Evolutionary conservation across 2,888 invertebrate genomes (phyloP).

Genomic region (Gymnoscelis rufifasciata): DNA sequence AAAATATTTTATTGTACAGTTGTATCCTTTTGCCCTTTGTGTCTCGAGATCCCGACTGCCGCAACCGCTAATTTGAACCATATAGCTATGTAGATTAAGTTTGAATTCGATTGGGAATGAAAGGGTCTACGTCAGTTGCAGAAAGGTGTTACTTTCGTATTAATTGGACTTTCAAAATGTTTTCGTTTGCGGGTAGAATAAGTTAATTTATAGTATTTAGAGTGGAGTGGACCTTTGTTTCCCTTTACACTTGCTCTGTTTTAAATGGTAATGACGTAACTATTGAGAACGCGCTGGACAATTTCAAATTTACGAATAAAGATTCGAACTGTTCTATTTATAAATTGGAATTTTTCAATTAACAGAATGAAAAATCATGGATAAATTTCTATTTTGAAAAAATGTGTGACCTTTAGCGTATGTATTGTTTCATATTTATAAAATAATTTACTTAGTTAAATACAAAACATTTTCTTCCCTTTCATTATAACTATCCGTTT

Average conservation of each 20-base stretch:
- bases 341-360: too few species aligned
- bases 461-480: too few species aligned
- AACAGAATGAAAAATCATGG: too few species aligned
- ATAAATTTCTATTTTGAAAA: too few species aligned
- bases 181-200: conserved; percentile 54
- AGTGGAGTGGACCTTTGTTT: conserved; percentile 16
- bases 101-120: conserved; percentile 27
- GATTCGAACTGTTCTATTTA: too few species aligned
- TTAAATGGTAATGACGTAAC: background rate
- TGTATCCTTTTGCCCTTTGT: conserved; percentile 59
- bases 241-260: conserved; percentile 1
- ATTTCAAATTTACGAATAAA: too few species aligned
- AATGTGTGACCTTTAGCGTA: too few species aligned
- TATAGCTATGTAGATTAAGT: conserved; percentile 27
- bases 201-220: conserved; percentile 41
- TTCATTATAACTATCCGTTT: too few species aligned
- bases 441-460: too few species aligned
- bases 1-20: conserved; percentile 73
- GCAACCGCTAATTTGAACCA: conserved; percentile 29
- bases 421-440: too few species aligned
- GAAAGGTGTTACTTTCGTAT: conserved; percentile 58
- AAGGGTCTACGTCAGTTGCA: conserved; percentile 37
- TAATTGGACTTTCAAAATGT: conserved; percentile 62
- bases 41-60: conserved; percentile 25
- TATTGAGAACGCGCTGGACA: too few species aligned